Conservation (phyloP, 2,888 invertebrate genomes). For the Lamproptera curius region DNA sequence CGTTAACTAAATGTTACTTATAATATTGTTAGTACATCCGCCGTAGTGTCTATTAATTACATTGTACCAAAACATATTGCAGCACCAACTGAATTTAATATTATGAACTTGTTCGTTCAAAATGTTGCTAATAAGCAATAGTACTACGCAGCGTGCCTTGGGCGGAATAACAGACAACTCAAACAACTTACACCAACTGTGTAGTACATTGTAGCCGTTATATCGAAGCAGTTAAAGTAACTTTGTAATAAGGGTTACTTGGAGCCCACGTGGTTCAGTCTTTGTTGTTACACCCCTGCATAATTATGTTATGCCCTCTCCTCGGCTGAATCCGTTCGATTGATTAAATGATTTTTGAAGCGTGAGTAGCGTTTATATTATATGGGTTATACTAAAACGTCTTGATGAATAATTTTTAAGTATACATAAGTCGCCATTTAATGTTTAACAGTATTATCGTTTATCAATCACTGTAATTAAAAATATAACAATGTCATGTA, state of each 20-base stretch:
- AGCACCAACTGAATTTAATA: slow-evolving; percentile 2
- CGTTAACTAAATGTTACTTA: too few relatives aligned
- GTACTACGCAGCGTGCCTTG: slow-evolving; percentile 30
- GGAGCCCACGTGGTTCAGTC: slow-evolving; percentile 41
- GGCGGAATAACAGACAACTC: slow-evolving; percentile 55
- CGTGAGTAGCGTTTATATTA: too few relatives aligned
- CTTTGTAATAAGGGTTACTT: slow-evolving; percentile 63
- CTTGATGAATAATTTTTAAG: too few relatives aligned
- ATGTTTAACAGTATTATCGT: too few relatives aligned
- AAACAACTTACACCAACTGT: slow-evolving; percentile 36
- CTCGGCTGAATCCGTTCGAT: slow-evolving; percentile 49
- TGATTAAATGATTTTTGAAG: slow-evolving; percentile 41
- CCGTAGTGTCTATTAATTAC: neutral
- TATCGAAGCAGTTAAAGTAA: slow-evolving; percentile 56
- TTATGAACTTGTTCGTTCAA: slow-evolving; percentile 14
- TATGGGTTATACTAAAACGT: too few relatives aligned
- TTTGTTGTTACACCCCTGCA: slow-evolving; percentile 46
- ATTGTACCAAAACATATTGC: neutral
- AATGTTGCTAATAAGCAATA: slow-evolving; percentile 17
- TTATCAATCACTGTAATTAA: too few relatives aligned
- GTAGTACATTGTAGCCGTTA: slow-evolving; percentile 33
- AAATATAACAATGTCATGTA: too few relatives aligned
- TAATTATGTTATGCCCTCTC: slow-evolving; percentile 62
- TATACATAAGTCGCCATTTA: too few relatives aligned
- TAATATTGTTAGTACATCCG: too few relatives aligned